Evolutionary conservation across 2,113 vertebrate species (phyloP).

Genomic region (Cynocephalus volans): DNA sequence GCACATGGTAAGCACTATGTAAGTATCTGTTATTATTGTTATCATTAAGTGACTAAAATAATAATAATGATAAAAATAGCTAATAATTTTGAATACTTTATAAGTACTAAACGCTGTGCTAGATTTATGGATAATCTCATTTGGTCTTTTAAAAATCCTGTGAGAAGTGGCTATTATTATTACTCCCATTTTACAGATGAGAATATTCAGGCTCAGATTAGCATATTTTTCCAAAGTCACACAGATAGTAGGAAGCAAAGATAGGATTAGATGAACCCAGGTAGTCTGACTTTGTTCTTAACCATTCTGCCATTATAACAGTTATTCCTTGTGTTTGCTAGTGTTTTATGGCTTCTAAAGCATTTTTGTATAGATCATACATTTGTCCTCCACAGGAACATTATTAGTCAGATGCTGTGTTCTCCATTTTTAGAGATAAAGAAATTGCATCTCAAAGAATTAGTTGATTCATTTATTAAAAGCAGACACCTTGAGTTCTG

Average conservation of each 20-base stretch:
- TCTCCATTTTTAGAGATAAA: neutral
- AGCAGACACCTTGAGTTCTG: neutral
- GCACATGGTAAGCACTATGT: neutral
- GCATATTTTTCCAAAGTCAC: neutral
- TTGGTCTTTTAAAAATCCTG: neutral
- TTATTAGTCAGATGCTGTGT: neutral
- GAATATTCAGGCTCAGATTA: neutral
- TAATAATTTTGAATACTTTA: neutral
- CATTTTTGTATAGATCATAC: neutral
- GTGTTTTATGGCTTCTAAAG: neutral
- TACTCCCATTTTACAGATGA: constrained; percentile 21
- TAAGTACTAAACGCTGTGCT: neutral
- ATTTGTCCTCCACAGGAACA: neutral
- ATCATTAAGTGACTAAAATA: neutral
- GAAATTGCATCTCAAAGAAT: constrained; percentile 6
- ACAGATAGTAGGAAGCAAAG: neutral
- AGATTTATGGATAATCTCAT: neutral
- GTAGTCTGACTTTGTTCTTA: neutral
- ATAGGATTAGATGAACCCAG: neutral
- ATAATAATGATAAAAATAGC: constrained; percentile 3
- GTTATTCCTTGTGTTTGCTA: neutral
- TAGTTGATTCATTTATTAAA: neutral
- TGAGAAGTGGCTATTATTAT: neutral
- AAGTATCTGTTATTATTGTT: neutral
- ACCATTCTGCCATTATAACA: neutral